Evolutionary conservation across 2,888 invertebrate genomes (phyloP), one percentile per base, ranked within the genome.

Genomic region (Ditula angustiorana): DNA sequence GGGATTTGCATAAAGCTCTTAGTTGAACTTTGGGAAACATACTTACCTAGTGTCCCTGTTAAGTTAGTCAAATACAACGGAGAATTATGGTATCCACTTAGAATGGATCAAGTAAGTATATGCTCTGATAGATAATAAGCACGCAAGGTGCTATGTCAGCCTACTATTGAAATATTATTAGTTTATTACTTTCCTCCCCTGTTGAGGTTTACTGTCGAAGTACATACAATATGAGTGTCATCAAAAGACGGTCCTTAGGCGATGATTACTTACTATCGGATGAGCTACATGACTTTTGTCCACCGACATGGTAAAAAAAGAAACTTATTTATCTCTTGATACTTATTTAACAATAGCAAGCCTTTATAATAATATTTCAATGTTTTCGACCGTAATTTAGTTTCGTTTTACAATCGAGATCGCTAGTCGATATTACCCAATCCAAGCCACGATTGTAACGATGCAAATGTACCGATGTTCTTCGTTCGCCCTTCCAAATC

Each of bases 1-100:
- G 64, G 35, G 53, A 58, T 64, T 64, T 53, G 64, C 64, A 64
- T 64, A 47, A 52, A 64, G 58, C 53, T 53, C 53, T 59, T 33
- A 61, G 62, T 58, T 59, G 53, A 58, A 53, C 52, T 59, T 58
- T 53, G 44, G 44, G 44, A 44, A 53, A 58, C 58, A 24, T 26
- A 50, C 41, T 3, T 24, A 19, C 41, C 10, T 24, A 19, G 26
- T 53, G 53, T 46, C 52, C 33, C 37, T 21, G 55, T 16, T 26
- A 41, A 41, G 10, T 41, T 19, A 41, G 19, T 41, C 41, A 41
- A 41, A 41, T 19, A 41, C 41, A 3, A 10, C 16, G 41, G 41
- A 41, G n/a, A 41, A 10, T 41, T 41, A 19, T 10, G 41, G 41
- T 19, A 19, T 19, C 8, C n/a, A 41, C 10, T 41, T 37, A 37